Evolutionary conservation across 2,888 invertebrate species (phyloP), one percentile per base, ranked within the genome.

Genomic region (Rutpela maculata): DNA sequence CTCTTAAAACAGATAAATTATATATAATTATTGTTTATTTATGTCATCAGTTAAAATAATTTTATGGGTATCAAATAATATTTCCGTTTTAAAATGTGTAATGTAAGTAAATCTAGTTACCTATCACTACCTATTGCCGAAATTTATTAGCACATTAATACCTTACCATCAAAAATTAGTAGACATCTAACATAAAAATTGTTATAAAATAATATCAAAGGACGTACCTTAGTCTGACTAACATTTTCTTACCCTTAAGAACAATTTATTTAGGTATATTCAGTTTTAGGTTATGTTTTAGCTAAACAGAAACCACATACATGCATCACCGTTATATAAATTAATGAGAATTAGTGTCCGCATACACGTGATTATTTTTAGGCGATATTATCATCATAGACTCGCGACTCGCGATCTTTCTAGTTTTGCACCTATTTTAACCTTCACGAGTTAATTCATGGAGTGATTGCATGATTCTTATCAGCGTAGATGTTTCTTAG

Each of bases 341-440:
- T 50, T 50, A 50, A 15, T 50, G n/a, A 50, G n/a, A 15, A 50
- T 12, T n/a, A n/a, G 43, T 9, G 15, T 43, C 1, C 15, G n/a
- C n/a, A n/a, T 15, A 50, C 50, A 50, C 50, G n/a, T 50, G 50
- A 50, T 43, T 50, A 50, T 50, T 50, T 50, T 50, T 50, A 50
- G 50, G n/a, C 3, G 50, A 50, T 50, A 50, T n/a, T n/a, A n/a
- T 43, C 15, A 50, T 50, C 50, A 50, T 50, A 50, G 50, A n/a
- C 50, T 15, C n/a, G 22, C 4, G n/a, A n/a, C 22, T 26, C 4
- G 15, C 43, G 15, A 43, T 15, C 1, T 38, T 38, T 43, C 43
- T 50, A 50, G 50, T 50, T 50, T 50, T 50, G n/a, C 6, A 50
- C n/a, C 15, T n/a, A 17, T 50, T n/a, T 50, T 50, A 50, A n/a